phyloP scores from a whole-genome alignment of 2,113 vertebrate species.

The Calyptomena viridis region DNA sequence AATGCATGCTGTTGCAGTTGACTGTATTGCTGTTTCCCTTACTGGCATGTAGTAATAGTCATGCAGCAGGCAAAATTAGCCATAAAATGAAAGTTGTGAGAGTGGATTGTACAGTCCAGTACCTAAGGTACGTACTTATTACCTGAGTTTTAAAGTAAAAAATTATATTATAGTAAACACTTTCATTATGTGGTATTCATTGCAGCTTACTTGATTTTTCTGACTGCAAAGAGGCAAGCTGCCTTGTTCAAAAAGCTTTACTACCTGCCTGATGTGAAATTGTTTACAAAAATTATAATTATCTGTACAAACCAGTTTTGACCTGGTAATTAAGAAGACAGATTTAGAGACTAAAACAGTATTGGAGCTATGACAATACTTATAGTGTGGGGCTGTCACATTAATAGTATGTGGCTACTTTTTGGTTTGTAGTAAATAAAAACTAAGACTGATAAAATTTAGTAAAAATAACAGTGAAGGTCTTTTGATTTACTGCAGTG shows the following conservation, averaged over 20 bases:
- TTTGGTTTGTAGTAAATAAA: neutral
- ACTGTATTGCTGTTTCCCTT: neutral
- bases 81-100: neutral
- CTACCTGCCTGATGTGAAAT: neutral
- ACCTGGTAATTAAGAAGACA: neutral
- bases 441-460: neutral
- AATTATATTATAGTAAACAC: neutral
- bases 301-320: neutral
- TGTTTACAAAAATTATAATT: neutral
- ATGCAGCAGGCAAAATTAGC: neutral
- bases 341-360: neutral
- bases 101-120: neutral
- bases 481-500: constrained; percentile 76
- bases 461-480: neutral
- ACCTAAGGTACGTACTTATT: neutral
- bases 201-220: neutral
- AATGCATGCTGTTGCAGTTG: neutral
- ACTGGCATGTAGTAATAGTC: neutral
- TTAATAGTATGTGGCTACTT: neutral
- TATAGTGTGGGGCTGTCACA: fast-evolving
- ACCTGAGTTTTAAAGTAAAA: neutral
- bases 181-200: neutral
- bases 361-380: neutral
- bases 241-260: neutral
- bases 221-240: neutral